A percentile compares a stretch with the other conserved stretches of the same genome.
Evolutionary conservation across 2,797 vertebrate species (phyloP).

Genomic region (Acanthornis magna): DNA sequence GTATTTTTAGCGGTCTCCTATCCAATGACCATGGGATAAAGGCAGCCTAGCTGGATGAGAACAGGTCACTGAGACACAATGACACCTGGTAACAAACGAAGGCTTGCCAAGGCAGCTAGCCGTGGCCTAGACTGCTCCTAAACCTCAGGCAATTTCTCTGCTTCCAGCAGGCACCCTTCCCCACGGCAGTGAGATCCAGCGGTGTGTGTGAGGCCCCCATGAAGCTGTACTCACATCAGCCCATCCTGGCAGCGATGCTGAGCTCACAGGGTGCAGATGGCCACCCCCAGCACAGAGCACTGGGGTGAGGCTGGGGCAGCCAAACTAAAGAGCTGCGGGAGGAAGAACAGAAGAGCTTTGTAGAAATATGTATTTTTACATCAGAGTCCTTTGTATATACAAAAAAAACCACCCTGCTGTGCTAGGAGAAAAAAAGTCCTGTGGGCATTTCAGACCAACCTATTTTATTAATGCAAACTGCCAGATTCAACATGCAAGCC

Average conservation of each 20-base stretch:
- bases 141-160: background rate
- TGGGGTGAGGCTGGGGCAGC: fast-evolving
- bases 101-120: background rate
- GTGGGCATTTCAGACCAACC: conserved; percentile 21
- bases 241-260: fast-evolving
- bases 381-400: background rate
- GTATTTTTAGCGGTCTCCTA: background rate
- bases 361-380: conserved; percentile 15
- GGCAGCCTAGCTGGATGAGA: background rate
- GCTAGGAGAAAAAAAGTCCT: conserved; percentile 3
- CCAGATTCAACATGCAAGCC: background rate
- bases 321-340: background rate
- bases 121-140: background rate
- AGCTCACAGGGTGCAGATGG: fast-evolving
- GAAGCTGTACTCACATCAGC: fast-evolving
- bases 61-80: background rate
- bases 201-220: background rate
- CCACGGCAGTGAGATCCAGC: background rate
- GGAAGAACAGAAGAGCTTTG: background rate
- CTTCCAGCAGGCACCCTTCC: background rate
- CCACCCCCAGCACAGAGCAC: fast-evolving
- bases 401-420: background rate
- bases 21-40: background rate
- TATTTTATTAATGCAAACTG: conserved; percentile 7
- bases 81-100: background rate